Conservation (phyloP, 1,140 invertebrate genomes). For the Pseudomyrmex pallidus region DNA sequence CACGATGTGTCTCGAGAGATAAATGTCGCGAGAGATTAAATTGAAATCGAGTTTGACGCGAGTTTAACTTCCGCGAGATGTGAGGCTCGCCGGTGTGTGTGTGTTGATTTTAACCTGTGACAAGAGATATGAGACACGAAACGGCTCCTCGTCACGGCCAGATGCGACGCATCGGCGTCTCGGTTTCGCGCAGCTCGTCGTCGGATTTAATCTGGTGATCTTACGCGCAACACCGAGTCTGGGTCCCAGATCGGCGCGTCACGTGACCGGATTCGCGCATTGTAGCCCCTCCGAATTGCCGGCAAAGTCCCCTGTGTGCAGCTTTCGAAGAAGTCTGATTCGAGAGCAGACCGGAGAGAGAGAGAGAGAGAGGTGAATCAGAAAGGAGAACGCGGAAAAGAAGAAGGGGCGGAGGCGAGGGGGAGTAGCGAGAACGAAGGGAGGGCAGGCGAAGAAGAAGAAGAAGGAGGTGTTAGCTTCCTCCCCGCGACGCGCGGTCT, state of each 20-base stretch:
- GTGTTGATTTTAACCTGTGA: conserved; percentile 15
- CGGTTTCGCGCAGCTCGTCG: conserved; percentile 2
- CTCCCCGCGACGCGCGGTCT: conserved; percentile 9
- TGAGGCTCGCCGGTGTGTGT: no score
- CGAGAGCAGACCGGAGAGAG: conserved; percentile 6
- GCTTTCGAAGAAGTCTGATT: conserved; percentile 24
- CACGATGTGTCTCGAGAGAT: neutral
- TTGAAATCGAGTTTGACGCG: neutral
- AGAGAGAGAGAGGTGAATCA: no score
- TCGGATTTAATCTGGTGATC: neutral
- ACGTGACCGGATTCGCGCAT: neutral
- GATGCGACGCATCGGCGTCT: conserved; percentile 18
- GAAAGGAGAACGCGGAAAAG: no score
- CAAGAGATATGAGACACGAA: conserved; percentile 39
- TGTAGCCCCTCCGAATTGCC: conserved; percentile 8
- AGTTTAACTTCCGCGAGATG: no score
- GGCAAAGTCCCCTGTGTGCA: neutral
- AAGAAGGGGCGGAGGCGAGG: neutral
- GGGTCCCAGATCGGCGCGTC: neutral
- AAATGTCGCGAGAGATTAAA: neutral
- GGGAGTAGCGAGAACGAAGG: neutral
- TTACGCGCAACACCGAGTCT: conserved; percentile 13
- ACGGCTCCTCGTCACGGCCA: neutral
- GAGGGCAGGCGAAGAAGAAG: conserved; percentile 4
- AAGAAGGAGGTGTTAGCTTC: conserved; percentile 25